Conservation (phyloP, 2,797 vertebrate genomes). For the Botia kubotai region DNA sequence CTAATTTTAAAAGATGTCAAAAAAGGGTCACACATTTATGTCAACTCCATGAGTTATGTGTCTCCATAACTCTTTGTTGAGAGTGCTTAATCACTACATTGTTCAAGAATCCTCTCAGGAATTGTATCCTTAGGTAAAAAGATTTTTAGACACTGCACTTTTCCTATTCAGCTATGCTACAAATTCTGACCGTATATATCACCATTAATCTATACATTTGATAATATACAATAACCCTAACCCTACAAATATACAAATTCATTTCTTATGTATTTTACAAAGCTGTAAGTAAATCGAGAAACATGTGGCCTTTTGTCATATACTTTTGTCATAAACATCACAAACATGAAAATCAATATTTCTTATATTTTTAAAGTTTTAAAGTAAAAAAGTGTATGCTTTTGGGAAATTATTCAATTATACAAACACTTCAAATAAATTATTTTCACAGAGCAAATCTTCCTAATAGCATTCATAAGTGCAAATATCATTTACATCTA, state of each 20-base stretch:
- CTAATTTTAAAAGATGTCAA: slow-evolving; percentile 48
- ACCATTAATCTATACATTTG: neutral
- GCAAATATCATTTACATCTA: too few relatives aligned
- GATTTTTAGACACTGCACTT: neutral
- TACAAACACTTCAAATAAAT: neutral
- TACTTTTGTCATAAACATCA: neutral
- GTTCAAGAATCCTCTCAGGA: slow-evolving; percentile 7
- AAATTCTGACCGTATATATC: neutral
- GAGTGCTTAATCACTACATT: slow-evolving; percentile 50
- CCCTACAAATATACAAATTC: too few relatives aligned
- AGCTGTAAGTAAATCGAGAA: neutral
- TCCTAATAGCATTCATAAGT: too few relatives aligned
- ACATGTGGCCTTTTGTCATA: neutral
- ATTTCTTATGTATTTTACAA: neutral
- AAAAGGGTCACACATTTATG: slow-evolving; percentile 48
- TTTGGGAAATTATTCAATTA: neutral
- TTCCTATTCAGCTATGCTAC: neutral
- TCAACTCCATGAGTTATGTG: slow-evolving; percentile 51
- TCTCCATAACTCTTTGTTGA: slow-evolving; percentile 50
- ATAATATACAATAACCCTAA: neutral
- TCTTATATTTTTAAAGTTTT: neutral
- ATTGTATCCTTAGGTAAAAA: neutral
- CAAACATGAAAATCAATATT: neutral
- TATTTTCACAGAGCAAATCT: too few relatives aligned
- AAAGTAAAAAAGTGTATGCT: neutral